Evolutionary conservation across 2,888 invertebrate genomes (phyloP).

Genomic region (Ectropis crepuscularia): DNA sequence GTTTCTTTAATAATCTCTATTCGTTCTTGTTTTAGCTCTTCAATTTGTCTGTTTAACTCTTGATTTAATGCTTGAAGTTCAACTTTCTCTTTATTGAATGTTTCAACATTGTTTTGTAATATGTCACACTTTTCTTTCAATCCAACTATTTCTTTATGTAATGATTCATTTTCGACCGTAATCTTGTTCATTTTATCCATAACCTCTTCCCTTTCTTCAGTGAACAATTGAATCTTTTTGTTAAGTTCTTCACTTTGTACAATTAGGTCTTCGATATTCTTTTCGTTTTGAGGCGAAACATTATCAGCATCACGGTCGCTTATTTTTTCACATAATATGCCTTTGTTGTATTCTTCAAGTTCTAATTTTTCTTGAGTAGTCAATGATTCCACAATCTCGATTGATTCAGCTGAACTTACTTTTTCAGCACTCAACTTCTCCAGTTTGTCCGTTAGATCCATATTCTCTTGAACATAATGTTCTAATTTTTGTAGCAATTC

Average conservation of each 20-base stretch:
- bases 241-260: constrained; percentile 88
- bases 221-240: constrained; percentile 88
- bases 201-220: constrained; percentile 88
- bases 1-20: constrained; percentile 76
- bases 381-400: constrained; percentile 89
- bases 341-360: constrained; percentile 87
- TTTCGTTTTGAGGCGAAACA: constrained; percentile 67
- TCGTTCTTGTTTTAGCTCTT: constrained; percentile 72
- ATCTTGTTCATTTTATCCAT: constrained; percentile 88
- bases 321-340: constrained; percentile 61
- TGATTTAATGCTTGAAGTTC: constrained; percentile 64
- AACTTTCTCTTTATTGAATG: constrained; percentile 76
- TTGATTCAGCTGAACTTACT: constrained; percentile 90
- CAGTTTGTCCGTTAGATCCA: constrained; percentile 89
- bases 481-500: constrained; percentile 86
- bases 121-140: constrained; percentile 79
- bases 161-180: constrained; percentile 85
- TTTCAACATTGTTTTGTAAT: constrained; percentile 72
- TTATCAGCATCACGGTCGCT: constrained; percentile 51
- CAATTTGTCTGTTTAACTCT: constrained; percentile 72
- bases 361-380: constrained; percentile 89
- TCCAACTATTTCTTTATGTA: constrained; percentile 78
- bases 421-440: constrained; percentile 89
- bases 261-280: constrained; percentile 84
- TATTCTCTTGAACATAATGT: constrained; percentile 89